Evolutionary conservation across 1,140 invertebrate species (phyloP), one percentile per base, ranked within the genome.

Genomic region (Leptinotarsa lineolata): DNA sequence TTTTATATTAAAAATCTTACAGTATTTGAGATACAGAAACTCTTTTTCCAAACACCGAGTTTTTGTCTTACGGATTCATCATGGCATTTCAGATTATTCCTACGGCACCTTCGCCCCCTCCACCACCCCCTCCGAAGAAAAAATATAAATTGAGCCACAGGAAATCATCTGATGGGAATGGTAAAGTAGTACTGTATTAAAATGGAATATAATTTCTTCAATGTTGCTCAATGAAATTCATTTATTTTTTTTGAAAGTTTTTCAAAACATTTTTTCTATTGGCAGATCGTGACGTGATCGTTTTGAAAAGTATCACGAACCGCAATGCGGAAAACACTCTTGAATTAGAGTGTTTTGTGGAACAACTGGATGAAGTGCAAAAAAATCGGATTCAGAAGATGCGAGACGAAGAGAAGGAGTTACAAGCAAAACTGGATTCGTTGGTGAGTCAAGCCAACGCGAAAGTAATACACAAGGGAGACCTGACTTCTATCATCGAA

Each of bases 121-220:
- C 16, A 8, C 48, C 70, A 44, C 70, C 78, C 15, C 77, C 81
- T 5, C 81, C 82, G 3, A 83, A 81, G 68, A 83, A 82, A 73
- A 83, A 83, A 66, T 82, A 83, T 69, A 81, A 81, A 72, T 61
- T 81, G 22, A 81, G 75, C 18, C 79, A 83, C 64, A 72, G 81
- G 68, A 83, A 83, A 74, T 82, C 82, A 16, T 78, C 81, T n/a
- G 82, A 82, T 76, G 81, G 80, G 13, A 81, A 81, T 75, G 78
- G 77, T 80, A 75, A 76, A 8, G n/a, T 45, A 54, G 8, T 8
- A 11, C 8, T n/a, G n/a, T n/a, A n/a, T n/a, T n/a, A n/a, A n/a
- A n/a, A n/a, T n/a, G n/a, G n/a, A n/a, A n/a, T 30, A 30, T 39
- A 39, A 39, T 39, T 13, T 70, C 22, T 77, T 68, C 16, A 72